Conservation (phyloP, 92 coral and sea anemone species). For the Meandrina meandrites region DNA sequence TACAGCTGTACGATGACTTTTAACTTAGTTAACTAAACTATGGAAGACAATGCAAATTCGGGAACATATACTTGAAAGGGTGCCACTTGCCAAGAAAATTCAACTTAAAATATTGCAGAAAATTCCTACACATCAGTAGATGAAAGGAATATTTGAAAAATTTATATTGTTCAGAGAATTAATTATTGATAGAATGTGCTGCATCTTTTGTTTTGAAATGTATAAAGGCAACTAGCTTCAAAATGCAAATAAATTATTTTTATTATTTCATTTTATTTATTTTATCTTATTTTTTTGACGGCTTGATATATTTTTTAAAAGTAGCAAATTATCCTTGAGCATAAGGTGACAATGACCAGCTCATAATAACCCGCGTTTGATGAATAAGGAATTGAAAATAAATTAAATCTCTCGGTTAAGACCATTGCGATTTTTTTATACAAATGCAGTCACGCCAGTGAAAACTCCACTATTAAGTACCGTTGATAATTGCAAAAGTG, state of each 20-base stretch:
- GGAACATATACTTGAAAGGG: too few relatives aligned
- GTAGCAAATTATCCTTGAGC: not conserved
- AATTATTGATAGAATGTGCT: constrained; percentile 13
- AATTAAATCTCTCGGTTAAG: constrained; percentile 3
- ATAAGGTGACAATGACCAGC: not conserved
- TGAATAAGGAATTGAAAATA: not conserved
- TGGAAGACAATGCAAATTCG: too few relatives aligned
- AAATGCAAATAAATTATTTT: too few relatives aligned
- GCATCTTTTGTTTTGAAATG: constrained; percentile 4
- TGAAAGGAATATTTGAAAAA: too few relatives aligned
- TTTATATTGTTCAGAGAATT: too few relatives aligned
- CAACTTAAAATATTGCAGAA: not conserved
- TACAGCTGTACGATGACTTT: too few relatives aligned
- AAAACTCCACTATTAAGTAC: not conserved
- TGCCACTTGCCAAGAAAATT: not conserved
- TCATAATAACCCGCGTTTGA: not conserved
- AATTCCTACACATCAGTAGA: not conserved
- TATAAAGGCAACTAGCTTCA: not conserved
- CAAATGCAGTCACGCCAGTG: not conserved
- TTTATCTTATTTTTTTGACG: not conserved
- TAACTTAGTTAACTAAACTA: too few relatives aligned
- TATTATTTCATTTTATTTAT: not conserved
- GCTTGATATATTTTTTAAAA: not conserved
- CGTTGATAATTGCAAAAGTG: not conserved
- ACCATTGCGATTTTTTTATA: not conserved